Base-by-base conservation (phyloP, 2,888 invertebrate genomes). In the Imbricaverruca yamaguchii region DNA sequence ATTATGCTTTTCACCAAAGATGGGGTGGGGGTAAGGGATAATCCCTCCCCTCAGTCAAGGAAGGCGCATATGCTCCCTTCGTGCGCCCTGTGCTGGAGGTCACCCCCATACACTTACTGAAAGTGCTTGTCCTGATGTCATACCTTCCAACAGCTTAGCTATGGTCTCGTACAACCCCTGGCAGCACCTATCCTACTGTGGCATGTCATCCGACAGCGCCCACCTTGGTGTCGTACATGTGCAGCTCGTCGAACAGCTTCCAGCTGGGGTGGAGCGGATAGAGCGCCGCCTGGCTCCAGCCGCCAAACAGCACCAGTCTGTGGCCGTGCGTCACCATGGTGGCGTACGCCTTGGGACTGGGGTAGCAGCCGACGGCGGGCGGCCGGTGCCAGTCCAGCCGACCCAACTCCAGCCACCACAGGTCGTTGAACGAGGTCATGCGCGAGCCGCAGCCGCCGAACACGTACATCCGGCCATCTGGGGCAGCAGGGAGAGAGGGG, bases 391-490 rank as follows among this genome's bases (percentile, higher is more conserved):
- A 97, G 84, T 92, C 90, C 85, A 95, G 90, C 80, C 91, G 92
- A 0, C 93, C 93, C 83, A 98, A 90, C 89, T 98, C 95, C 87
- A 98, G 92, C 83, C 92, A 90, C 98, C 98, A 98, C 61, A 98
- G 89, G 89, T 98, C 98, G 89, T 98, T 98, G 86, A 97, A 97
- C 21, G 98, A 95, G 39, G 98, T 97, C 85, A 94, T 93, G 81
- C 94, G 93, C 65, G 94, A 93, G 18, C 97, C 97, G 85, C 97
- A 97, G 12, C 98, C 98, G 61, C 98, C 98, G 90, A 98, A 97
- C 80, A 98, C 92, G 86, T 94, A 98, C 94, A 98, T 94, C 9
- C 92, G 92, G 87, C 94, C 94, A 83, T 92, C 87, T 87, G 82
- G 84, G 86, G 82, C 94, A 94, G 53, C 7, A 18, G 69, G 59